Evolutionary conservation across 2,113 vertebrate genomes (phyloP).

Genomic region (Spermophilus dauricus): DNA sequence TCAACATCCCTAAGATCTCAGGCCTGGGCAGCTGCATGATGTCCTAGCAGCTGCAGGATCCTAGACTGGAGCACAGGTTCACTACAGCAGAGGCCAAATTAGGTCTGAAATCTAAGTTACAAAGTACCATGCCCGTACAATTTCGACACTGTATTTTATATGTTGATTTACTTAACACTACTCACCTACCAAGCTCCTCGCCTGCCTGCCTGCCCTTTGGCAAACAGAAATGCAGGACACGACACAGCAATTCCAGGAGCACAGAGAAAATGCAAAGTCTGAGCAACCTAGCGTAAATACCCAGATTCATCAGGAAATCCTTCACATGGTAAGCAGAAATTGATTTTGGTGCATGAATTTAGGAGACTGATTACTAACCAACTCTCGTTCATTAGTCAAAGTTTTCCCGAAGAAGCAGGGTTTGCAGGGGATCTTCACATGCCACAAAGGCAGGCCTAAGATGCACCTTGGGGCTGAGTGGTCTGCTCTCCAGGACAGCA

Average conservation of each 20-base stretch:
- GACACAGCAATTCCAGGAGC: neutral
- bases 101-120: too few relatives aligned
- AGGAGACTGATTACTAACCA: neutral
- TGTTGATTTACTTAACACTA: neutral
- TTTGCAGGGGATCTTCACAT: neutral
- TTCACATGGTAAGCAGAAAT: neutral
- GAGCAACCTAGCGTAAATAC: neutral
- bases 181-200: neutral
- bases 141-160: neutral
- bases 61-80: neutral
- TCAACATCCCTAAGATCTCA: rapidly evolving
- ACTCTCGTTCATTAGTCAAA: neutral
- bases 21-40: rapidly evolving
- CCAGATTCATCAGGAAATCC: neutral
- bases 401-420: neutral
- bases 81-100: neutral
- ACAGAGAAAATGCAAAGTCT: neutral
- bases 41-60: neutral
- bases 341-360: neutral
- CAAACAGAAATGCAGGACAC: neutral
- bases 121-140: neutral
- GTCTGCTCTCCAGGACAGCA: neutral
- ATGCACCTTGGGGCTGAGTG: too few relatives aligned
- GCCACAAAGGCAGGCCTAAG: neutral
- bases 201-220: neutral